A percentile compares a stretch with the other conserved stretches of the same genome.
Conservation (phyloP, 2,113 vertebrate species). For the Condylura cristata region DNA sequence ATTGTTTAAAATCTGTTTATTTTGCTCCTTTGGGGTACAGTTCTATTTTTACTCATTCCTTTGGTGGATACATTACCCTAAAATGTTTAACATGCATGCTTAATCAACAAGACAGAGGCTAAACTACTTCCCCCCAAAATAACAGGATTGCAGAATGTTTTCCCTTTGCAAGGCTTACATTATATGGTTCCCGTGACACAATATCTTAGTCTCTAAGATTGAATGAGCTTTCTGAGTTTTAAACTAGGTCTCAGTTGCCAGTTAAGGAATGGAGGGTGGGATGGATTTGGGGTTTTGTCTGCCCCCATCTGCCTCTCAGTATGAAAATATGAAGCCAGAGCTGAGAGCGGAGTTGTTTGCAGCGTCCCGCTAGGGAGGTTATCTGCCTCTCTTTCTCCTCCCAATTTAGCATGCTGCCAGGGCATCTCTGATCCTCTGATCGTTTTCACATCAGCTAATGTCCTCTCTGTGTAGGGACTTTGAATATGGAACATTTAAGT, state of each 20-base stretch:
- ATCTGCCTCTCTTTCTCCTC: not conserved
- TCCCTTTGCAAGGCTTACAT: not conserved
- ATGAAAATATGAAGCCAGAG: not conserved
- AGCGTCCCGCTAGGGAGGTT: not conserved
- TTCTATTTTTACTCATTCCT: constrained; percentile 3
- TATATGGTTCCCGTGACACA: too few species aligned
- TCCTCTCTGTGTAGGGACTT: not conserved
- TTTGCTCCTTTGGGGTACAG: not conserved
- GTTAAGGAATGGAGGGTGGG: too few species aligned
- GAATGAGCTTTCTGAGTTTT: not conserved
- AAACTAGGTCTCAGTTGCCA: not conserved
- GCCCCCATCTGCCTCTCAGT: not conserved
- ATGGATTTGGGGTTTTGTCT: not conserved
- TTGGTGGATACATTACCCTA: not conserved
- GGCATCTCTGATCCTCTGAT: not conserved
- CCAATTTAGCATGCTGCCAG: not conserved
- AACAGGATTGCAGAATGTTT: not conserved
- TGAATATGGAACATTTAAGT: not conserved
- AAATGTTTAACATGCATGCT: not conserved
- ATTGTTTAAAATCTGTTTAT: not conserved
- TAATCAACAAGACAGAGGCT: not conserved
- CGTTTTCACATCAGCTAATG: not conserved
- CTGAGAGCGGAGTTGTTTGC: not conserved
- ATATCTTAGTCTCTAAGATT: not conserved
- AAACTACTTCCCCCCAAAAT: not conserved